phyloP scores from a whole-genome alignment of 1,140 invertebrate species.

The Hypothenemus hampei region DNA sequence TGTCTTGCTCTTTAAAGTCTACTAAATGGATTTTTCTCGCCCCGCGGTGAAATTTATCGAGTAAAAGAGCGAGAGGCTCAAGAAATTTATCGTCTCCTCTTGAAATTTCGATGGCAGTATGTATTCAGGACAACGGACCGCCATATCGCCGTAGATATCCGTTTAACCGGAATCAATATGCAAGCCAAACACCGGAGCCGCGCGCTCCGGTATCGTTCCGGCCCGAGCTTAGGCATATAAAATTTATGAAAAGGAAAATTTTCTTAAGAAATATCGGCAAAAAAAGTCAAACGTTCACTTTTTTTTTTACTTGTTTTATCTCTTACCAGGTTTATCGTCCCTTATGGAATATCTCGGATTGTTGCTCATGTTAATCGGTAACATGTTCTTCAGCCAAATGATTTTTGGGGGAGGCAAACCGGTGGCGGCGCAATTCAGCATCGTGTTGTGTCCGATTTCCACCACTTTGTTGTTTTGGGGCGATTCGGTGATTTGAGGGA shows the following conservation, averaged over 20 bases:
- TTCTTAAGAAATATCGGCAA: constrained; percentile 30
- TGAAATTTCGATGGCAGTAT: too few relatives aligned
- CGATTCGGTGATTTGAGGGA: constrained; percentile 80
- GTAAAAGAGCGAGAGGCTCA: too few relatives aligned
- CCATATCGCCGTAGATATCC: constrained; percentile 22
- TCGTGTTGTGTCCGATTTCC: constrained; percentile 88
- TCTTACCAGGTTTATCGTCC: constrained; percentile 69
- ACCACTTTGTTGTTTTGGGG: constrained; percentile 86
- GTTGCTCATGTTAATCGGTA: constrained; percentile 73
- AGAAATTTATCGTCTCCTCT: too few relatives aligned
- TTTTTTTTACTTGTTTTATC: too few relatives aligned
- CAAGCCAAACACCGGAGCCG: constrained; percentile 29
- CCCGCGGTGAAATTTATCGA: too few relatives aligned
- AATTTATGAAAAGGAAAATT: constrained; percentile 40
- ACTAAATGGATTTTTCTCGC: too few relatives aligned
- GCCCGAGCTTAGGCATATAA: constrained; percentile 31
- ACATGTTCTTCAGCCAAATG: constrained; percentile 86
- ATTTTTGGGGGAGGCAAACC: constrained; percentile 83
- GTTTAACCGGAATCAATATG: constrained; percentile 38
- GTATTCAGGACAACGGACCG: constrained; percentile 14
- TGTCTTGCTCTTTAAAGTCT: too few relatives aligned
- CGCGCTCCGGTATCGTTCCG: constrained; percentile 20
- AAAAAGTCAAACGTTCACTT: too few relatives aligned
- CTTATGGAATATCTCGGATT: constrained; percentile 81
- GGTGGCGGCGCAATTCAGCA: constrained; percentile 79